phyloP scores from a whole-genome alignment of 92 coral and sea anemone species.

The Siderastrea radians region DNA sequence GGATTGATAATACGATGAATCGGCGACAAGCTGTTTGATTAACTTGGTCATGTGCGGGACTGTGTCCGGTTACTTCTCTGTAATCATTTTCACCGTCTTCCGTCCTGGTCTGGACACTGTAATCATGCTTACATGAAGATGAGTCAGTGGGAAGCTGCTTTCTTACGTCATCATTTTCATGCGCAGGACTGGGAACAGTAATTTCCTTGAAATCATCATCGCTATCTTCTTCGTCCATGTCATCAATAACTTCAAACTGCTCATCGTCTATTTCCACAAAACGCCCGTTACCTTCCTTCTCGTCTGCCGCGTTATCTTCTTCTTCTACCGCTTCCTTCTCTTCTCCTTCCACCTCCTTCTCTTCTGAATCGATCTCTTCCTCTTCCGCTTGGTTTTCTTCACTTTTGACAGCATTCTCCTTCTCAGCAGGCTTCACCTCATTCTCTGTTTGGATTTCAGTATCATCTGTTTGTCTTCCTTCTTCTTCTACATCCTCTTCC shows the following conservation, averaged over 20 bases:
- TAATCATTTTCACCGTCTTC: background rate
- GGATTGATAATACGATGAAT: background rate
- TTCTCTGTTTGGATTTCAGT: background rate
- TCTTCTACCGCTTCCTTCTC: no score
- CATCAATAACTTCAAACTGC: slow-evolving; percentile 49
- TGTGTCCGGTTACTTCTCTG: background rate
- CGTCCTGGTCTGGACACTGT: background rate
- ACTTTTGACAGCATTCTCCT: background rate
- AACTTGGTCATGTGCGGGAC: slow-evolving; percentile 3
- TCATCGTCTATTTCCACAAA: slow-evolving; percentile 52
- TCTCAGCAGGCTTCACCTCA: background rate
- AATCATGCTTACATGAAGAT: no score
- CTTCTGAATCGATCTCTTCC: slow-evolving; percentile 9
- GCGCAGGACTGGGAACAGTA: background rate
- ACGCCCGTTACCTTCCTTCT: slow-evolving; percentile 40
- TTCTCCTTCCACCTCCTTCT: background rate
- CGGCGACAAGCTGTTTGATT: slow-evolving; percentile 2
- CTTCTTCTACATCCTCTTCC: background rate
- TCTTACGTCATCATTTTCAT: background rate
- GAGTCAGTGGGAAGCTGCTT: background rate
- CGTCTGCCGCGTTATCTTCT: background rate
- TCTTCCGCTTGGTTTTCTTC: slow-evolving; percentile 5
- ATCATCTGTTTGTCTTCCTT: slow-evolving; percentile 1
- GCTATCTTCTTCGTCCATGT: slow-evolving; percentile 46
- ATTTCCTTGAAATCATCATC: slow-evolving; percentile 27